These are phyloP conservation scores for Pseudobourletiella spinata DNA, from an alignment of 1,140 invertebrate genomes.

Conservation along the genomic window DNA sequence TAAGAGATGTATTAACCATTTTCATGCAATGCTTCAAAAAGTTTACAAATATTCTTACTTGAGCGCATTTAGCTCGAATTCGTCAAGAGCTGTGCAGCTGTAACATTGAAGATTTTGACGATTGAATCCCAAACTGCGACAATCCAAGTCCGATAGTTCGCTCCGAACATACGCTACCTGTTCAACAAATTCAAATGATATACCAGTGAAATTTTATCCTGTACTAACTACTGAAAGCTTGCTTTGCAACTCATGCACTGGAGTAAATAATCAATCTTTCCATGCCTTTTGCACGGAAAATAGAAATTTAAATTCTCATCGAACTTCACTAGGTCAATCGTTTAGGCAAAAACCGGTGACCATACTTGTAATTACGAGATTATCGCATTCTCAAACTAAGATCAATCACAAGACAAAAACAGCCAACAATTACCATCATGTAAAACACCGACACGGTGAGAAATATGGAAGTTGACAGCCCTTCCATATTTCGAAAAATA, in stretches of 20 bases:
- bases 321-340: neutral
- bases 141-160: slow-evolving; percentile 44
- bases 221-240: neutral
- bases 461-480: slow-evolving; percentile 18
- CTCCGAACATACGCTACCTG: slow-evolving; percentile 28
- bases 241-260: neutral
- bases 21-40: neutral
- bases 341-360: neutral
- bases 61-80: slow-evolving; percentile 43
- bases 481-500: slow-evolving; percentile 33
- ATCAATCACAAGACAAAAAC: no score
- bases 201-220: neutral
- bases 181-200: neutral
- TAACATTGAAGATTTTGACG: slow-evolving; percentile 44
- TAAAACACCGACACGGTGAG: slow-evolving; percentile 22
- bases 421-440: slow-evolving; percentile 28
- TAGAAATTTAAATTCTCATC: neutral
- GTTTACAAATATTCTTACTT: slow-evolving; percentile 30
- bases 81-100: slow-evolving; percentile 45
- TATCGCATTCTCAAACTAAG: no score
- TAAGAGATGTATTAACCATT: neutral
- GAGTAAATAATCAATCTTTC: neutral
- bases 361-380: neutral
- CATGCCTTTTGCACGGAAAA: neutral
- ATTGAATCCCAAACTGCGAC: slow-evolving; percentile 44